Conservation (phyloP, 30 jellyfish, hydroid and myxozoan species). For the Hydractinia echinata region DNA sequence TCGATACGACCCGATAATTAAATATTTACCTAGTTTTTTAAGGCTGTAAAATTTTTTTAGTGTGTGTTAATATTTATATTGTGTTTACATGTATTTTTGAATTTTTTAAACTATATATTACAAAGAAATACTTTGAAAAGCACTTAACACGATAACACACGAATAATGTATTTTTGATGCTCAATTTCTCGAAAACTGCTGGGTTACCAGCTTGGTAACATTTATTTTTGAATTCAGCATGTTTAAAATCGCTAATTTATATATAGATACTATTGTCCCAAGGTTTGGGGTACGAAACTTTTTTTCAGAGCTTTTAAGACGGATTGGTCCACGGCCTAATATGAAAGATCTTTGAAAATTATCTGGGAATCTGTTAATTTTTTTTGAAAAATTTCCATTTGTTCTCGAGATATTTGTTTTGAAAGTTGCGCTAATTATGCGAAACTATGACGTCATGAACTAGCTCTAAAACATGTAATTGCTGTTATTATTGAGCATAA, state of each 20-base stretch:
- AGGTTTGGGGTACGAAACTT: background rate
- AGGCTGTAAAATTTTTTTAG: background rate
- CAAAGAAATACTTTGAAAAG: background rate
- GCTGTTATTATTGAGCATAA: no score
- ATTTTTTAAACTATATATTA: background rate
- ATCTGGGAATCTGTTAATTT: no score
- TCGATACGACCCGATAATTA: constrained; percentile 9
- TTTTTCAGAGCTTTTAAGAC: background rate
- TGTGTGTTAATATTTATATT: background rate
- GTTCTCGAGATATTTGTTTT: no score
- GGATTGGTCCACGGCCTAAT: constrained; percentile 6
- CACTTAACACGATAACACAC: constrained; percentile 12
- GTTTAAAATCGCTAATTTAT: constrained; percentile 12
- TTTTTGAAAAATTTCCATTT: no score
- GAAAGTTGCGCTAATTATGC: no score
- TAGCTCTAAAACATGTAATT: no score
- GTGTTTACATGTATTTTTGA: background rate
- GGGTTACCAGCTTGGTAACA: constrained; percentile 15
- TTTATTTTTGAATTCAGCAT: constrained; percentile 14
- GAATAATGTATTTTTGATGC: constrained; percentile 4
- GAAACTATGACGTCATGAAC: no score
- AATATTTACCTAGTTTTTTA: background rate
- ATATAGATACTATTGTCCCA: constrained; percentile 1
- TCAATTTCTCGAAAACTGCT: background rate
- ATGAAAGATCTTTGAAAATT: no score